Conservation (phyloP, 2,888 invertebrate genomes). For the Ennomos quercinarius region DNA sequence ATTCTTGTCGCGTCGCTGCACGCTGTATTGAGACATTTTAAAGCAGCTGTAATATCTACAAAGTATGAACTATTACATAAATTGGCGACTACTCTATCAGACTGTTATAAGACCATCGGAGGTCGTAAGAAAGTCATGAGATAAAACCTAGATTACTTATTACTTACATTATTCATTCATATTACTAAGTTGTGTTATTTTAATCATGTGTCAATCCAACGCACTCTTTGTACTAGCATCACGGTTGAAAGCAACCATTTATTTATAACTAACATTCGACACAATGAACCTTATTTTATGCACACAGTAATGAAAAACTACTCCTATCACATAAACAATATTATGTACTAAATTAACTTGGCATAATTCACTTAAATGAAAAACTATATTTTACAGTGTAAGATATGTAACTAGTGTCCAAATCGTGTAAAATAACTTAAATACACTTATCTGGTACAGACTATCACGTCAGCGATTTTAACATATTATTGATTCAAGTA, state of each 20-base stretch:
- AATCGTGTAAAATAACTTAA: constrained; percentile 57
- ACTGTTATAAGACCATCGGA: constrained; percentile 37
- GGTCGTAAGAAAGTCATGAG: constrained; percentile 41
- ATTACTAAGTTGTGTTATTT: constrained; percentile 29
- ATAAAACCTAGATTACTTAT: constrained; percentile 38
- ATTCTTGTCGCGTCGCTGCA: constrained; percentile 62
- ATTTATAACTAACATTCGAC: constrained; percentile 26
- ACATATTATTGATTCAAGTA: constrained; percentile 32
- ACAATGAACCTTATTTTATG: constrained; percentile 22
- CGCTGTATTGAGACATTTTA: constrained; percentile 64
- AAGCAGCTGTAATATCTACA: constrained; percentile 31
- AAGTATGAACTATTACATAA: constrained; percentile 26
- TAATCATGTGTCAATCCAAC: constrained; percentile 58
- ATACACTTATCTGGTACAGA: constrained; percentile 71
- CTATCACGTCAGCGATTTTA: constrained; percentile 48
- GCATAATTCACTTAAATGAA: constrained; percentile 43
- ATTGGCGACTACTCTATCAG: constrained; percentile 41
- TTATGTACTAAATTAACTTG: constrained; percentile 23
- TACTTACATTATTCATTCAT: constrained; percentile 23
- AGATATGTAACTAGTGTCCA: constrained; percentile 81
- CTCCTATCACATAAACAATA: constrained; percentile 9
- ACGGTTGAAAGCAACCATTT: constrained; percentile 36
- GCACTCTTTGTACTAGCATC: constrained; percentile 55
- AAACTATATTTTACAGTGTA: constrained; percentile 68
- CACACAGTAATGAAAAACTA: constrained; percentile 13